Evolutionary conservation across 2,888 invertebrate genomes (phyloP), one percentile per base, ranked within the genome.

Genomic region (Drosophila mulleri): DNA sequence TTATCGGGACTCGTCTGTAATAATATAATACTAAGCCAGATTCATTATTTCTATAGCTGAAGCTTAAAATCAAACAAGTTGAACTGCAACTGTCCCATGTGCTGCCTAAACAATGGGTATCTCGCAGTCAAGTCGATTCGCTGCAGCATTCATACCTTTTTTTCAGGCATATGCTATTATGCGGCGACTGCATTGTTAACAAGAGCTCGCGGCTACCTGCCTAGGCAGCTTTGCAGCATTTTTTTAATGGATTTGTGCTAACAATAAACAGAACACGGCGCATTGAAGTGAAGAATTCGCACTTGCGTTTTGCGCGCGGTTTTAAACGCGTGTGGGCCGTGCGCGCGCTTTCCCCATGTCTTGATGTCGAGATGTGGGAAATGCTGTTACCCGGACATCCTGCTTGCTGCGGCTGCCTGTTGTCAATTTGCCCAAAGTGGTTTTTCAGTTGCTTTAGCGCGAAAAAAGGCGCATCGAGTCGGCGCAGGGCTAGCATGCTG

Each of bases 371-470:
- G 8, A 29, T 29, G 54, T 74, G 64, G 72, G 60, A 80, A 83
- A 83, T 76, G 78, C 67, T 83, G 83, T 88, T 84, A 85, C 68
- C 75, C 76, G 83, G 86, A 80, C 81, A 82, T 82, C 75, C 83
- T 75, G 59, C 71, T 69, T 16, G 41, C n/a, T n/a, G n/a, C 16
- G 14, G 37, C 14, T 16, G 39, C 58, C 74, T 68, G 83, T 90
- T 88, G 90, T 91, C 92, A 91, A 91, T 91, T 91, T 91, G 89
- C 91, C 89, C 91, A 91, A 92, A 91, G 91, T 91, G 91, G 91
- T 91, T 91, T 91, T 91, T 91, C 91, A 91, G 91, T 86, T 92
- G 91, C 91, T 91, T 91, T 91, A 90, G 85, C 90, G 83, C 84
- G 83, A 80, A 90, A 89, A 91, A 89, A 72, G 83, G 78, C 80